Conservation (phyloP, 2,888 invertebrate genomes). For the Leucozona laternaria region DNA sequence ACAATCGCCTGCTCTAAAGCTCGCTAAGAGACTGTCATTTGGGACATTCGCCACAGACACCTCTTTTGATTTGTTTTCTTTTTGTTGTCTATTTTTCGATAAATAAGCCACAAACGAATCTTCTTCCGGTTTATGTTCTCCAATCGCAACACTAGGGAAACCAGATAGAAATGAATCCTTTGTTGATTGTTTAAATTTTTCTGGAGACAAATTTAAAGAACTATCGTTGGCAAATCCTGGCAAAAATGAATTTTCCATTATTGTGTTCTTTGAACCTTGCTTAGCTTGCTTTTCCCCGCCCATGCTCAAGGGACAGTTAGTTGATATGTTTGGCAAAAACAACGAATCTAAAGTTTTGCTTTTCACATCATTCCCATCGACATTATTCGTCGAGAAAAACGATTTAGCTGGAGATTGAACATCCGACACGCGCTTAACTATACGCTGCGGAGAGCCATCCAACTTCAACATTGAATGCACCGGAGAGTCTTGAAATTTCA, state of each 20-base stretch:
- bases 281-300: background rate
- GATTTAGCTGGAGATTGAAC: background rate
- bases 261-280: slow-evolving; percentile 31
- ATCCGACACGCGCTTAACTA: background rate
- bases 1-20: background rate
- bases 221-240: slow-evolving; percentile 9
- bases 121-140: slow-evolving; percentile 34
- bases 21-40: background rate
- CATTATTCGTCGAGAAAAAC: background rate
- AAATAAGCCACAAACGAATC: slow-evolving; percentile 71
- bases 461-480: background rate
- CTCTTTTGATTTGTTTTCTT: background rate
- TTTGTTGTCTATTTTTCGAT: background rate
- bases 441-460: slow-evolving; percentile 15
- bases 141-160: slow-evolving; percentile 54
- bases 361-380: background rate
- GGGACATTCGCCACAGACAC: background rate
- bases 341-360: slow-evolving; percentile 18
- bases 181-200: slow-evolving; percentile 26
- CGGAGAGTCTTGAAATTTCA: slow-evolving; percentile 69
- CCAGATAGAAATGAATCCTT: slow-evolving; percentile 56
- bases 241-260: slow-evolving; percentile 48
- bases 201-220: background rate
- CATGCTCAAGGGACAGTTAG: background rate
- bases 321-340: slow-evolving; percentile 42